Evolutionary conservation across 2,888 invertebrate species (phyloP), one percentile per base, ranked within the genome.

Genomic region (Ophraella communa): DNA sequence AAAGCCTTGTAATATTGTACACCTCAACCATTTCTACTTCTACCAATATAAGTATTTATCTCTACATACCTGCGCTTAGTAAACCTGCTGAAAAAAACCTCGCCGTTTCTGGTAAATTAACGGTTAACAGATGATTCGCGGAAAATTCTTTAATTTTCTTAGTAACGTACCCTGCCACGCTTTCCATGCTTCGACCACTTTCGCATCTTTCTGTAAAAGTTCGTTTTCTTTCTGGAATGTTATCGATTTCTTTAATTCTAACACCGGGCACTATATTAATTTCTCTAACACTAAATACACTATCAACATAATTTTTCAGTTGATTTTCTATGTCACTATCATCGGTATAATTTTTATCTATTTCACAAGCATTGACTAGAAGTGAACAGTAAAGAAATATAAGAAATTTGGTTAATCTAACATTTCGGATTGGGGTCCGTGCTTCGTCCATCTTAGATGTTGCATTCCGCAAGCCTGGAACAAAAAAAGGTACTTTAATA

Each of bases 41-140:
- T 7, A n/a, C 14, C 2, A 3, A 8, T 14, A 39, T 14, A 39
- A 1, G 8, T 14, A 5, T 39, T 58, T 56, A 23, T 39, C 47
- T 27, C 14, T 14, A 51, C 49, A 10, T 27, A 51, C 49, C 17
- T 27, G 17, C 23, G 8, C 24, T 51, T 14, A 51, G 10, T 7
- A 51, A 52, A 64, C 67, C 64, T 62, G 68, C 54, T 11, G 68
- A 68, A 20, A 61, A 84, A 47, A 88, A 82, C 67, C 89, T 84
- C 0, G 89, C 89, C 10, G 89, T 87, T 77, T 89, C 87, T 0
- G 91, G 88, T 53, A 92, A 76, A 74, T 88, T 88, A 7, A 92
- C 86, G 27, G 88, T 87, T 23, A 92, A 76, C 47, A 86, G 86
- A 80, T 88, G 90, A 58, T 83, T 86, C 55, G 86, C 83, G 2